phyloP scores from a whole-genome alignment of 2,888 invertebrate species.

The Chorisops tibialis region DNA sequence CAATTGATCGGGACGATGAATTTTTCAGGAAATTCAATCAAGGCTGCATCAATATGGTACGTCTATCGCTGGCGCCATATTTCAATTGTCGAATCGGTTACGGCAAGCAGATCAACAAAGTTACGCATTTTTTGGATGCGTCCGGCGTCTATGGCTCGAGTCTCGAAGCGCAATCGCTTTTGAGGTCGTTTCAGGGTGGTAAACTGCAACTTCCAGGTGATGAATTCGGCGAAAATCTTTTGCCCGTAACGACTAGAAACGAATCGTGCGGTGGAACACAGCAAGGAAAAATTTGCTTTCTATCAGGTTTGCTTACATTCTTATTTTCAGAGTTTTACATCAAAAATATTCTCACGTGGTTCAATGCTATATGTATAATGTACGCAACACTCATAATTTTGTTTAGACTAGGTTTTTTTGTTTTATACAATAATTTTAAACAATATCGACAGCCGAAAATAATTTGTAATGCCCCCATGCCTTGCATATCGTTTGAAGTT shows the following conservation, averaged over 20 bases:
- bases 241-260: constrained; percentile 62
- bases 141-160: constrained; percentile 74
- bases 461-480: too few relatives aligned
- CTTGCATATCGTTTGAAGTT: too few relatives aligned
- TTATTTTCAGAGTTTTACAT: too few relatives aligned
- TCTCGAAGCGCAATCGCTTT: constrained; percentile 55
- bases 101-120: constrained; percentile 65
- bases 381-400: too few relatives aligned
- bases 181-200: constrained; percentile 63
- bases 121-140: constrained; percentile 69
- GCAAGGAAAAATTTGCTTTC: constrained; percentile 63
- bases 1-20: constrained; percentile 58
- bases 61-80: constrained; percentile 64
- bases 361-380: too few relatives aligned
- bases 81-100: constrained; percentile 67
- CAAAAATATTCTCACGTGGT: too few relatives aligned
- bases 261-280: constrained; percentile 62
- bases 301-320: constrained; percentile 36
- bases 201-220: constrained; percentile 62
- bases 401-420: too few relatives aligned
- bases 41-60: constrained; percentile 69
- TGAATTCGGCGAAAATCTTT: constrained; percentile 61
- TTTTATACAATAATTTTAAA: too few relatives aligned
- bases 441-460: too few relatives aligned
- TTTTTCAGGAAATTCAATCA: constrained; percentile 60